Conservation (phyloP, 2,888 invertebrate genomes). For the Ischnura elegans region DNA sequence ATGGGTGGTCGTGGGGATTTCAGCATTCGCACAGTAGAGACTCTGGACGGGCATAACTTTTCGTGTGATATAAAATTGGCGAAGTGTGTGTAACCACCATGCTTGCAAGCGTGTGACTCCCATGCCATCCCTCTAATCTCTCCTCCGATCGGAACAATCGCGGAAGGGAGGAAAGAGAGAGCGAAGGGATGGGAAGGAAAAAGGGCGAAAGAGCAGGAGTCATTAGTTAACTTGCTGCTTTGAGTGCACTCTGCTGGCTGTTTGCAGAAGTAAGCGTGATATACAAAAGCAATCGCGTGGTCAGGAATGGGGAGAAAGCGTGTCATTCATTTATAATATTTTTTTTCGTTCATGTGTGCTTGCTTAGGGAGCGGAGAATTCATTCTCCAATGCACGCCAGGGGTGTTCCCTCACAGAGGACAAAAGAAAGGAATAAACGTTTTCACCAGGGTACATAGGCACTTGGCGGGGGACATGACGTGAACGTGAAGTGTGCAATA, state of each 20-base stretch:
- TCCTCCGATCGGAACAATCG: background rate
- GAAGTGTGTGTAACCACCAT: conserved; percentile 22
- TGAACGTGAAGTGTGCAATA: conserved; percentile 19
- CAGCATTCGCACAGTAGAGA: background rate
- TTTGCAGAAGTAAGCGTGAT: conserved; percentile 61
- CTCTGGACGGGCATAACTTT: background rate
- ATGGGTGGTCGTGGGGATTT: background rate
- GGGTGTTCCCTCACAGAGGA: background rate
- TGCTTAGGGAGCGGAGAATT: background rate
- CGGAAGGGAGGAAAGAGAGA: background rate
- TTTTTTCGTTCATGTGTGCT: background rate
- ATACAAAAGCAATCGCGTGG: conserved; percentile 54
- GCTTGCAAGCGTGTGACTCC: conserved; percentile 27
- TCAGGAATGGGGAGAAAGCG: conserved; percentile 35
- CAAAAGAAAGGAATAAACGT: background rate
- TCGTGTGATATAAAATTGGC: conserved; percentile 5
- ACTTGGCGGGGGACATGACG: conserved; percentile 20
- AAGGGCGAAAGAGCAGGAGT: background rate
- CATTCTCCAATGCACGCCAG: background rate
- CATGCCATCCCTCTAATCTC: background rate
- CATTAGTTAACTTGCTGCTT: conserved; percentile 54
- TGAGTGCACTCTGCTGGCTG: conserved; percentile 53
- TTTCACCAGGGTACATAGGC: background rate
- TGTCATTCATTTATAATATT: conserved; percentile 9
- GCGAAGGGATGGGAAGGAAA: background rate